Percentiles rank a stretch among this genome's conserved stretches.
These are phyloP conservation scores for Triplophysa tibetana DNA, from an alignment of 2,113 vertebrate genomes.

Conservation along the genomic window DNA sequence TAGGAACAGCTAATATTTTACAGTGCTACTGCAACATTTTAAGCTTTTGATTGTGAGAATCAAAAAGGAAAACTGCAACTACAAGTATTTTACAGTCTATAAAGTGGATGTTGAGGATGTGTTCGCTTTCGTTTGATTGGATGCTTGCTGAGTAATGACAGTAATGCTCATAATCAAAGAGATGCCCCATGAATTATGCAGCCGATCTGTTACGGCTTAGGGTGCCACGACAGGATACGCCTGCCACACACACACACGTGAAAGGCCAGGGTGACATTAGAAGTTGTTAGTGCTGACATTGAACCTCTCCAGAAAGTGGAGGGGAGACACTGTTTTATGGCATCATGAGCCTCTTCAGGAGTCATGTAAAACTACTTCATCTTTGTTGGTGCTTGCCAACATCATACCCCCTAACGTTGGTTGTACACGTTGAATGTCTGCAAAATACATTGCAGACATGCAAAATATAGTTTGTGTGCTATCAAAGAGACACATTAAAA, in stretches of 20 bases:
- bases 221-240: slow-evolving; percentile 19
- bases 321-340: not conserved
- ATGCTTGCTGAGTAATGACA: slow-evolving; percentile 34
- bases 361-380: no score
- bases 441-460: no score
- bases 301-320: slow-evolving; percentile 24
- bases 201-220: slow-evolving; percentile 30
- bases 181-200: slow-evolving; percentile 30
- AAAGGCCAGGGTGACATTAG: slow-evolving; percentile 24
- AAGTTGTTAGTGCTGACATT: slow-evolving; percentile 27
- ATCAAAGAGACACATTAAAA: no score
- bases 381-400: no score
- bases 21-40: not conserved
- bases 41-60: not conserved
- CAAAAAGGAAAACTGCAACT: not conserved
- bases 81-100: not conserved
- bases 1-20: not conserved
- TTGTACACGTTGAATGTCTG: no score
- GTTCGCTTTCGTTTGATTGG: slow-evolving; percentile 20
- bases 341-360: no score
- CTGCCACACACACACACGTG: not conserved
- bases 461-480: no score
- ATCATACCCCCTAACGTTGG: no score
- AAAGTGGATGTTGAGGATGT: slow-evolving; percentile 16
- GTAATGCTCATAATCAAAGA: slow-evolving; percentile 36